A percentile compares a stretch with the other conserved stretches of the same genome.
phyloP scores from a whole-genome alignment of 2,888 invertebrate species.

The Agrilus biguttatus region DNA sequence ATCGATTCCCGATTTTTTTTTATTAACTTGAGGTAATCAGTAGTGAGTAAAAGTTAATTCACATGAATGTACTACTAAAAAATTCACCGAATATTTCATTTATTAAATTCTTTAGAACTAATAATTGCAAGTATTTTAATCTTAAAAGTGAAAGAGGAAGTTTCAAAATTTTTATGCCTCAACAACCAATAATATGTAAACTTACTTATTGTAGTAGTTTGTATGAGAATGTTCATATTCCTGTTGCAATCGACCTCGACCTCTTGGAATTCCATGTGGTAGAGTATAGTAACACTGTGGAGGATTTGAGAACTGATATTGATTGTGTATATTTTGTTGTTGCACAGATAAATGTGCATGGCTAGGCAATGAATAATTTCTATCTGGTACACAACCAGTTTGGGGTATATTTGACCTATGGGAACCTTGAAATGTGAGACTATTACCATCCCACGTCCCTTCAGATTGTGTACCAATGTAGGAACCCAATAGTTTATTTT shows the following conservation, averaged over 20 bases:
- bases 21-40: too few species aligned
- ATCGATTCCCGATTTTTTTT: too few species aligned
- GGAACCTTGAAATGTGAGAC: conserved; percentile 33
- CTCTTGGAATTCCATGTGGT: conserved; percentile 40
- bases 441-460: conserved; percentile 40
- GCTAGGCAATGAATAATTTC: neutral
- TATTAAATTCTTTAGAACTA: too few species aligned
- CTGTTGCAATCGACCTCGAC: conserved; percentile 44
- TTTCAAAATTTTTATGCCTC: too few species aligned
- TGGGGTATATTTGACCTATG: neutral
- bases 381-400: neutral
- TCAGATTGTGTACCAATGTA: conserved; percentile 22
- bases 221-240: conserved; percentile 25
- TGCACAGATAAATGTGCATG: neutral
- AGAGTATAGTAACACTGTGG: conserved; percentile 40
- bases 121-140: too few species aligned
- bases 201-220: conserved; percentile 7
- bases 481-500: conserved; percentile 34
- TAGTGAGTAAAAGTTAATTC: too few species aligned
- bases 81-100: too few species aligned
- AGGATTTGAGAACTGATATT: conserved; percentile 7
- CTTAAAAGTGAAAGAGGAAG: too few species aligned
- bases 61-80: too few species aligned
- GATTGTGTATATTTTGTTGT: conserved; percentile 7
- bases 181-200: too few species aligned